These are phyloP conservation scores for Apamea sordens DNA, from an alignment of 2,888 invertebrate genomes.

Conservation along the genomic window DNA sequence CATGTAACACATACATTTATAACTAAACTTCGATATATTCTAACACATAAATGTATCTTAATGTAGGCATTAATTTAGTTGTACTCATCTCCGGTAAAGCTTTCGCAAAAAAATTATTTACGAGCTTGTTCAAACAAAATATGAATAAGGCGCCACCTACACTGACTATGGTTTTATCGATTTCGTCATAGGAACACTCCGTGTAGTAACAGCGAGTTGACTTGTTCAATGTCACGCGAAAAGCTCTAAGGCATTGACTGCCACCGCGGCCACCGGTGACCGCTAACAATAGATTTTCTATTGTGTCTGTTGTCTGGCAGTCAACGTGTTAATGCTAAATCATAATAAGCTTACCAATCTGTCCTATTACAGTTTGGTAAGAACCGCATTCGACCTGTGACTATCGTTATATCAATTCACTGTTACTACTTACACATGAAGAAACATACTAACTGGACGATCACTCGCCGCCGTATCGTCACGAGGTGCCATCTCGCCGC, in stretches of 20 bases:
- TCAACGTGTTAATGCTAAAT: background rate
- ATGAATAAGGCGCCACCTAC: background rate
- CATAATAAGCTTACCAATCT: slow-evolving; percentile 1
- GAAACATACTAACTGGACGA: background rate
- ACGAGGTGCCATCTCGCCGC: background rate
- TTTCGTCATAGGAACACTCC: background rate
- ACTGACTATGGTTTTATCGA: background rate
- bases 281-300: no score
- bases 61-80: slow-evolving; percentile 65
- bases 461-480: background rate
- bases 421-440: background rate
- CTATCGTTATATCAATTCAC: background rate
- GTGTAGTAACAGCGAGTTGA: slow-evolving; percentile 16
- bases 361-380: background rate
- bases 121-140: background rate
- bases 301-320: no score
- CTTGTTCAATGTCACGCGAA: background rate
- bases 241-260: no score
- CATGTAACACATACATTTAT: slow-evolving; percentile 46
- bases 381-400: background rate
- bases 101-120: background rate
- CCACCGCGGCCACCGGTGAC: no score
- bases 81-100: slow-evolving; percentile 75
- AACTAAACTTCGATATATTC: slow-evolving; percentile 55
- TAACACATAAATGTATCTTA: slow-evolving; percentile 63